Evolutionary conservation across 2,888 invertebrate genomes (phyloP).

Genomic region (Helleia helle): DNA sequence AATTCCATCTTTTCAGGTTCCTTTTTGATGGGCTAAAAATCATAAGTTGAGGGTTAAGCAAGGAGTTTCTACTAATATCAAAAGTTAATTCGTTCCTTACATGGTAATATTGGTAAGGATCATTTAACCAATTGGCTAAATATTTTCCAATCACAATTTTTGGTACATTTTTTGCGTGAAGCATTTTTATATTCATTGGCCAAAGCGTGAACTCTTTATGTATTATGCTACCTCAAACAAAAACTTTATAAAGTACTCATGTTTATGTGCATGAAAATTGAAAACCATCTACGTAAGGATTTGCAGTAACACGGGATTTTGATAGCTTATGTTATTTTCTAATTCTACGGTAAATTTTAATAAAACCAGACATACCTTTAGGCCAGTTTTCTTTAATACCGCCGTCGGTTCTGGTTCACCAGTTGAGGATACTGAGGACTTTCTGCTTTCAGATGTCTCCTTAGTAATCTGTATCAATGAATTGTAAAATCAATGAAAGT

Average conservation of each 20-base stretch:
- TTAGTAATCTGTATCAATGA: constrained; percentile 44
- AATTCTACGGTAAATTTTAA: neutral
- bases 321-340: neutral
- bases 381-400: constrained; percentile 45
- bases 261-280: neutral
- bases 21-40: constrained; percentile 55
- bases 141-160: constrained; percentile 1
- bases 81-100: constrained; percentile 2
- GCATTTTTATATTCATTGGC: constrained; percentile 7
- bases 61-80: constrained; percentile 18
- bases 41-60: constrained; percentile 52
- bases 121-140: neutral
- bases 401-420: constrained; percentile 56
- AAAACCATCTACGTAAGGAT: neutral
- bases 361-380: constrained; percentile 37
- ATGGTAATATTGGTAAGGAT: neutral
- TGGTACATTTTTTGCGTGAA: constrained; percentile 6
- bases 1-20: constrained; percentile 43
- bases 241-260: constrained; percentile 5
- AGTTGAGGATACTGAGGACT: constrained; percentile 54
- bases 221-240: constrained; percentile 13
- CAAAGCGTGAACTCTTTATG: constrained; percentile 12
- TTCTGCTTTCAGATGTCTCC: constrained; percentile 64
- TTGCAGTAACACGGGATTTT: constrained; percentile 4
- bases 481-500: too few relatives aligned